Evolutionary conservation across 53 echinoderm and acorn worm species (phyloP).

Genomic region (Patiria pectinifera): DNA sequence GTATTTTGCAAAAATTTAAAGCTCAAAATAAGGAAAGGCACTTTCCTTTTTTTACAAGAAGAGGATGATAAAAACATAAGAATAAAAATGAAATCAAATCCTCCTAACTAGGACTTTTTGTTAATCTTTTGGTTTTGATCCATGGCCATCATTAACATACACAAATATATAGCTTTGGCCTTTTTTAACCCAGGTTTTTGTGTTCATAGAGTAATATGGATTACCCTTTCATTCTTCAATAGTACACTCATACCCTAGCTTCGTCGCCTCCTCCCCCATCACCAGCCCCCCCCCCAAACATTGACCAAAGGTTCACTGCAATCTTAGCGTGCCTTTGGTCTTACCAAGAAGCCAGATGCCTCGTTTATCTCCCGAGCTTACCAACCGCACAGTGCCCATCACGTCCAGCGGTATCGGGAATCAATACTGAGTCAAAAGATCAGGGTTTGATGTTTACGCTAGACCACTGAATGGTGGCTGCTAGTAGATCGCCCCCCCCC

Average conservation of each 20-base stretch:
- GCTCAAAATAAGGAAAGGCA: too few relatives aligned
- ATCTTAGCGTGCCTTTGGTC: not conserved
- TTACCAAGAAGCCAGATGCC: not conserved
- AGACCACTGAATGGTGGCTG: not conserved
- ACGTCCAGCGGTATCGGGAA: constrained; percentile 30
- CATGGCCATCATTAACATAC: too few relatives aligned
- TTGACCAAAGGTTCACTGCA: not conserved
- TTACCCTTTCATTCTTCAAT: not conserved
- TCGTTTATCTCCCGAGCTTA: not conserved
- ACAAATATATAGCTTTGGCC: too few relatives aligned
- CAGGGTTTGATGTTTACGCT: constrained; percentile 53
- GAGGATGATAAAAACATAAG: too few relatives aligned
- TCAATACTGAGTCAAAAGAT: constrained; percentile 58
- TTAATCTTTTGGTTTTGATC: too few relatives aligned
- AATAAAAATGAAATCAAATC: too few relatives aligned
- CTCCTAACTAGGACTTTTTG: too few relatives aligned
- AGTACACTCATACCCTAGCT: not conserved
- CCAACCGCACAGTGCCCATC: constrained; percentile 7
- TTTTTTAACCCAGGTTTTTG: not conserved
- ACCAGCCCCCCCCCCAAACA: not conserved
- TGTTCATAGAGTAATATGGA: not conserved
- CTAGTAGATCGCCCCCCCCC: not conserved
- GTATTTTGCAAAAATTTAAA: too few relatives aligned
- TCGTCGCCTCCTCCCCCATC: not conserved
- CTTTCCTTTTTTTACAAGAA: too few relatives aligned